These are phyloP conservation scores for Chloromyia formosa DNA, from an alignment of 2,888 invertebrate genomes.

Conservation along the genomic window DNA sequence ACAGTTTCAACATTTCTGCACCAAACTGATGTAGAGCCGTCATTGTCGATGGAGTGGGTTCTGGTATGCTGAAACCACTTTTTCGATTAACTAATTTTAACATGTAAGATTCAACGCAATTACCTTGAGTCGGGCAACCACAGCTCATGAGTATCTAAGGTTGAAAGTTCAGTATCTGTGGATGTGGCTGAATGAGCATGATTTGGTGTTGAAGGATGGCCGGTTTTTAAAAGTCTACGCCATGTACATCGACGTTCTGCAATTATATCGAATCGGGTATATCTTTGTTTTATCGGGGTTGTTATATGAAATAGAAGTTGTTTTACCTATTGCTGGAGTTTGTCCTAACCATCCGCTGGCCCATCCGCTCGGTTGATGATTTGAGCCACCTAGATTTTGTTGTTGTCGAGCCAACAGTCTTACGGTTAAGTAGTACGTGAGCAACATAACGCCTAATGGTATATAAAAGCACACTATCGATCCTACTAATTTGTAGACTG, in stretches of 20 bases:
- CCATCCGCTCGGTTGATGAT: conserved; percentile 69
- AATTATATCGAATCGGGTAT: background rate
- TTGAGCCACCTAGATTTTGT: conserved; percentile 71
- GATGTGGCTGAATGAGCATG: conserved; percentile 78
- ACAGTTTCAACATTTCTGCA: conserved; percentile 85
- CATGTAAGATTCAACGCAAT: conserved; percentile 31
- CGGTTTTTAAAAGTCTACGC: conserved; percentile 72
- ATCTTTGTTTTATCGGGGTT: background rate
- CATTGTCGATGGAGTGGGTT: conserved; percentile 83
- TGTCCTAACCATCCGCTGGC: conserved; percentile 79
- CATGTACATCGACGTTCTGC: conserved; percentile 81
- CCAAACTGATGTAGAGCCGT: conserved; percentile 87
- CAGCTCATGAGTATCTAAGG: conserved; percentile 82
- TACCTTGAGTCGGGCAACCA: conserved; percentile 79
- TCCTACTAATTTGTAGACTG: conserved; percentile 89
- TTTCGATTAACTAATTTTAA: background rate
- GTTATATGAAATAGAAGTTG: background rate
- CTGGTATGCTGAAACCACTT: conserved; percentile 65
- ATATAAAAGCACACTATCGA: conserved; percentile 97
- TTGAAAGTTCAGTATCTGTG: conserved; percentile 85
- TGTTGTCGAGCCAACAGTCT: conserved; percentile 84
- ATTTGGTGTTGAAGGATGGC: conserved; percentile 67
- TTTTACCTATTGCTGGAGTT: conserved; percentile 66
- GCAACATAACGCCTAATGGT: conserved; percentile 91
- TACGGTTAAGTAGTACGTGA: conserved; percentile 94